Conservation (phyloP, 2,888 invertebrate genomes). For the Cryptocephalus moraei region DNA sequence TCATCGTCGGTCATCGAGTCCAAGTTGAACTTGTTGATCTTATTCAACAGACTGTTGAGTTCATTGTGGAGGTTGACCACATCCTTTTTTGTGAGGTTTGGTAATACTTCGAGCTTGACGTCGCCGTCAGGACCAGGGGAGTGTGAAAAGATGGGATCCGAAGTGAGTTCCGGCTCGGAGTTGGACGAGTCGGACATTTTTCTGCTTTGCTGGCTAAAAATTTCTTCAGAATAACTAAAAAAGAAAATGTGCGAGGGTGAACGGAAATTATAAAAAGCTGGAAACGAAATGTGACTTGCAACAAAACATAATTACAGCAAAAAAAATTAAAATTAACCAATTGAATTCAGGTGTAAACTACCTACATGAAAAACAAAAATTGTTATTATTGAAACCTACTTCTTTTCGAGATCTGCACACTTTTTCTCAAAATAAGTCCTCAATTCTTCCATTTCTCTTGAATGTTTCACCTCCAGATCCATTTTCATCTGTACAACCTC, state of each 20-base stretch:
- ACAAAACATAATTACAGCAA: no score
- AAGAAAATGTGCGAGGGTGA: background rate
- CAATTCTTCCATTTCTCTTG: slow-evolving; percentile 68
- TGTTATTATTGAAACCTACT: slow-evolving; percentile 39
- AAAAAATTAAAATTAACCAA: no score
- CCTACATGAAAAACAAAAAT: background rate
- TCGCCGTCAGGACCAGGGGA: slow-evolving; percentile 28
- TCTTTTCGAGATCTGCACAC: slow-evolving; percentile 69
- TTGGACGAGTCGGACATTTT: slow-evolving; percentile 42
- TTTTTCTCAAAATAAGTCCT: slow-evolving; percentile 72
- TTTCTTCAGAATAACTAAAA: slow-evolving; percentile 53
- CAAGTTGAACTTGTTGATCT: slow-evolving; percentile 22
- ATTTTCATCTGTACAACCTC: slow-evolving; percentile 46
- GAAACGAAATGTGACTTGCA: no score
- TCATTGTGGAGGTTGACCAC: slow-evolving; percentile 26
- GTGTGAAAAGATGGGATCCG: slow-evolving; percentile 29
- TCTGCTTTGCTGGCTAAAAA: slow-evolving; percentile 56
- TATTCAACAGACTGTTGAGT: slow-evolving; percentile 20
- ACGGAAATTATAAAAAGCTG: no score
- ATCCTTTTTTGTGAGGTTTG: slow-evolving; percentile 24
- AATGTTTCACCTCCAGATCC: slow-evolving; percentile 56
- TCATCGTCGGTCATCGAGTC: slow-evolving; percentile 25
- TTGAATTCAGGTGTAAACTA: no score
- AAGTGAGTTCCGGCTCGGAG: slow-evolving; percentile 38
- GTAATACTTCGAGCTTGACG: slow-evolving; percentile 9